Conservation (phyloP, 37 sponge, comb jelly and placozoan species). For the Aplysina aerophoba region DNA sequence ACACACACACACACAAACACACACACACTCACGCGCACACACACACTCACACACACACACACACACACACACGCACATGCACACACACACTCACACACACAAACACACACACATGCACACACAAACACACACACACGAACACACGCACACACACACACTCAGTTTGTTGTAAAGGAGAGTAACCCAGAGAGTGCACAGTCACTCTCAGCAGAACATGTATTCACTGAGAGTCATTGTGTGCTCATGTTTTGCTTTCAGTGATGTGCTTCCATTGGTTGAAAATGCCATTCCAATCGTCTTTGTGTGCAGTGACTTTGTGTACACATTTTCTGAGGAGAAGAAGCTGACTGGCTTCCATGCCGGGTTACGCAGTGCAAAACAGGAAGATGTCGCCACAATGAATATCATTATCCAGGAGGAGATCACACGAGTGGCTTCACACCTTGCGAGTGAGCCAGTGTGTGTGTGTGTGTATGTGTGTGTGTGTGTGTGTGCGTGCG, state of each 20-base stretch:
- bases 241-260: not conserved
- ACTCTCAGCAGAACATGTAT: not conserved
- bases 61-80: too few species aligned
- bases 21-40: too few species aligned
- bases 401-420: constrained; percentile 44
- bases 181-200: not conserved
- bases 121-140: too few species aligned
- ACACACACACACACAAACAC: too few species aligned
- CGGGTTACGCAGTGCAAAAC: constrained; percentile 44
- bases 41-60: too few species aligned
- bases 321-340: not conserved
- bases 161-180: not conserved
- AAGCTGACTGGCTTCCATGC: not conserved
- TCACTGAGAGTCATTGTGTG: not conserved
- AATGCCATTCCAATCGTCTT: not conserved
- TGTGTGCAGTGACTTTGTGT: not conserved
- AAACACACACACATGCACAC: too few species aligned
- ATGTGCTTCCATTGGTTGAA: not conserved
- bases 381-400: constrained; percentile 65
- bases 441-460: not conserved
- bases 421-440: constrained; percentile 33
- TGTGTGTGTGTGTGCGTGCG: constrained; percentile 69
- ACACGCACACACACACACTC: too few species aligned
- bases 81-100: too few species aligned
- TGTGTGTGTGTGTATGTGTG: constrained; percentile 2